Evolutionary conservation across 1,140 invertebrate species (phyloP).

Genomic region (Magallana ariakensis): DNA sequence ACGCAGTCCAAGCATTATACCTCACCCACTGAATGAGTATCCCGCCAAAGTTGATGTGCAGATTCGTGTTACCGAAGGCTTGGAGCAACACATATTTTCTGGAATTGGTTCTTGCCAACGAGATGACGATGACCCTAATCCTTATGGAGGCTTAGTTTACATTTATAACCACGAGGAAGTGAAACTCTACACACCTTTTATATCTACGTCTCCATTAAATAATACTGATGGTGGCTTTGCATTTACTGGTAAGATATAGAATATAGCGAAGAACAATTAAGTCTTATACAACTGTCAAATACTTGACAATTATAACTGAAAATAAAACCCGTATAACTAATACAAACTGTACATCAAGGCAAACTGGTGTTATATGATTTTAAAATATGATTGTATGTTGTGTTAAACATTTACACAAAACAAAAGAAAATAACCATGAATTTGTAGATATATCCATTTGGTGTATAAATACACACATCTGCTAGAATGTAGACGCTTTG

Average conservation of each 20-base stretch:
- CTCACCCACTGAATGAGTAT: constrained; percentile 39
- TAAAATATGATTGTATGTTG: no score
- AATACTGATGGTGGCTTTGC: neutral
- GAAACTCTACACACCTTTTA: constrained; percentile 21
- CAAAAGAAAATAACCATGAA: no score
- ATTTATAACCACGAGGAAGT: constrained; percentile 42
- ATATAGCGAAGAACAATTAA: neutral
- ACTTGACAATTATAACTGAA: no score
- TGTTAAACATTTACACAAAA: no score
- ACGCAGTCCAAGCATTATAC: neutral
- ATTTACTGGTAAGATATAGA: neutral
- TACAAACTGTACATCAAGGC: no score
- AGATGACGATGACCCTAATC: constrained; percentile 14
- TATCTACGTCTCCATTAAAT: neutral
- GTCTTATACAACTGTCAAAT: no score
- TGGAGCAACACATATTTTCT: constrained; percentile 39
- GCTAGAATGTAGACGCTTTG: no score
- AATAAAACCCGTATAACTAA: no score
- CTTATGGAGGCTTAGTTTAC: constrained; percentile 47
- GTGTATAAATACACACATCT: no score
- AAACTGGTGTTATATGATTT: no score
- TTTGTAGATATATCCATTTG: no score
- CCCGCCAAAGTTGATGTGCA: constrained; percentile 48
- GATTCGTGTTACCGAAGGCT: constrained; percentile 4
- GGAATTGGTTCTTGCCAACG: constrained; percentile 43